phyloP scores from a whole-genome alignment of 2,888 invertebrate genomes.

The Deilephila elpenor region DNA sequence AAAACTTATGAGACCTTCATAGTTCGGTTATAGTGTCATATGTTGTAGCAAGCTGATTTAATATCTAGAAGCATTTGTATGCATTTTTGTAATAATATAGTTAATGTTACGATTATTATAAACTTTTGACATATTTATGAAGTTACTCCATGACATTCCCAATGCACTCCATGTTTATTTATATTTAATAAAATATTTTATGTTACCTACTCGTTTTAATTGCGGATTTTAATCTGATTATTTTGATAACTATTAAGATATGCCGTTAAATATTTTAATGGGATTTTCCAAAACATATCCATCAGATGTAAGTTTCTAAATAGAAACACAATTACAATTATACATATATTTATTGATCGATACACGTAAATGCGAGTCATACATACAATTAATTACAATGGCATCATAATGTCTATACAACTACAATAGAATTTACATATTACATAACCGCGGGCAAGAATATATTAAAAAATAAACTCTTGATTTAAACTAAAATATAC shows the following conservation, averaged over 20 bases:
- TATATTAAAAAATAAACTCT: slow-evolving; percentile 25
- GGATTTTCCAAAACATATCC: no score
- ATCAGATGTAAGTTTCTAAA: no score
- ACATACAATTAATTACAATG: slow-evolving; percentile 72
- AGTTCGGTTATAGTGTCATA: not conserved
- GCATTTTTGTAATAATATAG: slow-evolving; percentile 27
- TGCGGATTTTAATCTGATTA: not conserved
- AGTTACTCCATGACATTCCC: slow-evolving; percentile 45
- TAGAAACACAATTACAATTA: slow-evolving; percentile 38
- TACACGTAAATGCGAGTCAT: slow-evolving; percentile 76
- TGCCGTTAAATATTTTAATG: no score
- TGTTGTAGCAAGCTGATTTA: not conserved
- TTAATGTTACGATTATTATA: slow-evolving; percentile 38
- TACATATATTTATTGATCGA: slow-evolving; percentile 72
- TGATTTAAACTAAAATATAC: slow-evolving; percentile 18
- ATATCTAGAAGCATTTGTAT: slow-evolving; percentile 11
- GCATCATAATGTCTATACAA: slow-evolving; percentile 55
- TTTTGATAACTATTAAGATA: no score
- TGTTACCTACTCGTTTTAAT: slow-evolving; percentile 28
- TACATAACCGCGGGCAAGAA: slow-evolving; percentile 27
- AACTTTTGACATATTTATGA: slow-evolving; percentile 46
- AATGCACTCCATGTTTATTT: slow-evolving; percentile 45
- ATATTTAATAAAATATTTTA: slow-evolving; percentile 48
- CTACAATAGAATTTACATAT: slow-evolving; percentile 26
- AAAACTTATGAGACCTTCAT: no score